Conservation (phyloP, 2,797 vertebrate species). For the Pseudocheirus occidentalis region DNA sequence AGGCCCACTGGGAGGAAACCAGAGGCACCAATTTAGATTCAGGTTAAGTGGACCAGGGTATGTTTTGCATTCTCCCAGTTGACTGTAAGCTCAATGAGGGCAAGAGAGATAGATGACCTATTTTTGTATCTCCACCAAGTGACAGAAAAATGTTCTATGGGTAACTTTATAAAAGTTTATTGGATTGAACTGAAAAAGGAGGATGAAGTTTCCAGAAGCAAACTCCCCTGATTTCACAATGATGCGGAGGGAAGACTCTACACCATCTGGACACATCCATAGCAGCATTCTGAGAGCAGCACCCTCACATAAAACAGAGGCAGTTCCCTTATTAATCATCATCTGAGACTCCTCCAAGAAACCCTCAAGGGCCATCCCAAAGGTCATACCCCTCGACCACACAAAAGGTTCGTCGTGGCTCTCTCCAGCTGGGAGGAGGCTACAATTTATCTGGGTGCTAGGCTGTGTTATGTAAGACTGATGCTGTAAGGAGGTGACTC, state of each 20-base stretch:
- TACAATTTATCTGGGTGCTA: accelerated
- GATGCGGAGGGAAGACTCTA: background rate
- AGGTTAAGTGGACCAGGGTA: background rate
- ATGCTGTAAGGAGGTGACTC: background rate
- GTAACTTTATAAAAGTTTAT: background rate
- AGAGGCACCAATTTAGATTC: background rate
- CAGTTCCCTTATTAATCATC: too few species aligned
- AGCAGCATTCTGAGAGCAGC: background rate
- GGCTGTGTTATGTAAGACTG: background rate
- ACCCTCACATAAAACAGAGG: too few species aligned
- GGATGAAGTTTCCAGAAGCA: too few species aligned
- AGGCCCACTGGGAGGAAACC: too few species aligned
- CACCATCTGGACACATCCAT: background rate
- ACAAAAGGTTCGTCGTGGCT: background rate
- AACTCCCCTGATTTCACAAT: too few species aligned
- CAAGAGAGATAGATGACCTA: too few species aligned
- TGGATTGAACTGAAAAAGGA: too few species aligned
- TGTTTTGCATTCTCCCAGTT: background rate
- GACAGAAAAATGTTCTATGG: too few species aligned
- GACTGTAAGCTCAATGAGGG: background rate
- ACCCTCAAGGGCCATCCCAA: too few species aligned
- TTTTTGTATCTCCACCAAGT: too few species aligned
- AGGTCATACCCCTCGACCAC: background rate
- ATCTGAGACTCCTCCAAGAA: background rate
- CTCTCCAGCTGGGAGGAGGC: background rate